Percentiles rank a stretch among this genome's conserved stretches.
phyloP scores from a whole-genome alignment of 2,888 invertebrate species.

The Agonopterix alstromeriana region DNA sequence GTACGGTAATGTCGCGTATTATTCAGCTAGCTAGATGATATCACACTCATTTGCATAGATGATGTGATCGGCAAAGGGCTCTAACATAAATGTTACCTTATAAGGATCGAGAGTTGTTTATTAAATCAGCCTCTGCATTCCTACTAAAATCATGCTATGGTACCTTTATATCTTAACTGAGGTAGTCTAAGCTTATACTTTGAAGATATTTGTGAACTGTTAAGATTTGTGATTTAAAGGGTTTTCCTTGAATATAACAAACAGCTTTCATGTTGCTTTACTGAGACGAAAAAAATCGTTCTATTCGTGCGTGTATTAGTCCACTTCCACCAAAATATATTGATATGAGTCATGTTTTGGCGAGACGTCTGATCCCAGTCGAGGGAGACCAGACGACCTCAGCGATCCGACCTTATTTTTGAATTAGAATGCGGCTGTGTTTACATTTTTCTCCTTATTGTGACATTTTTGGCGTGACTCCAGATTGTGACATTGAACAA shows the following conservation, averaged over 20 bases:
- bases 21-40: slow-evolving; percentile 39
- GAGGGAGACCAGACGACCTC: slow-evolving; percentile 47
- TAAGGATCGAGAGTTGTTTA: slow-evolving; percentile 3
- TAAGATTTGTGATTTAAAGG: too few species aligned
- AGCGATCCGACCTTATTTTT: slow-evolving; percentile 58
- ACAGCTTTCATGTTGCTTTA: too few species aligned
- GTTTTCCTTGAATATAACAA: too few species aligned
- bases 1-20: slow-evolving; percentile 30
- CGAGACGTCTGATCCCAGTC: slow-evolving; percentile 45
- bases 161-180: neutral
- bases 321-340: slow-evolving; percentile 13
- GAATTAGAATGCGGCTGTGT: slow-evolving; percentile 68
- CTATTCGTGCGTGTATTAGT: too few species aligned
- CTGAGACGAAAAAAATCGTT: too few species aligned
- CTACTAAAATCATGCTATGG: too few species aligned
- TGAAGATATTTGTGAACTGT: too few species aligned
- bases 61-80: slow-evolving; percentile 33
- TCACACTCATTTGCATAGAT: slow-evolving; percentile 53
- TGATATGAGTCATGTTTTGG: slow-evolving; percentile 50
- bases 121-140: too few species aligned
- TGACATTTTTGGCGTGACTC: slow-evolving; percentile 63
- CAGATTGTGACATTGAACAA: slow-evolving; percentile 54
- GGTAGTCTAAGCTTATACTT: too few species aligned
- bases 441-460: slow-evolving; percentile 69
- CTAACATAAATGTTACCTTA: slow-evolving; percentile 7